Evolutionary conservation across 2,888 invertebrate genomes (phyloP).

Genomic region (Apomyelois bistriatella): DNA sequence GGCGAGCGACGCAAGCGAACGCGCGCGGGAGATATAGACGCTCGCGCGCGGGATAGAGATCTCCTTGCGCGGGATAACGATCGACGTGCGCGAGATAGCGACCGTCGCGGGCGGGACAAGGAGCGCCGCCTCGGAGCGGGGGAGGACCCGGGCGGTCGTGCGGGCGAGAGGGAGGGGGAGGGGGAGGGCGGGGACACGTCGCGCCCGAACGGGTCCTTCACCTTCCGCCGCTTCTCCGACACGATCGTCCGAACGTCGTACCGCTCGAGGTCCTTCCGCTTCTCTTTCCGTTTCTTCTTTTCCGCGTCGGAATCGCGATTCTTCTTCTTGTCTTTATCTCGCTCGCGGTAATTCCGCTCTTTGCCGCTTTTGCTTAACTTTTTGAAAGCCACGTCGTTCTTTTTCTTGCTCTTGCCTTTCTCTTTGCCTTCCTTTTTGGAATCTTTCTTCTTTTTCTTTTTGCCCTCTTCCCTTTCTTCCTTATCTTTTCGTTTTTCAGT

Average conservation of each 20-base stretch:
- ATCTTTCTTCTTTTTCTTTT: conserved; percentile 76
- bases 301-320: conserved; percentile 54
- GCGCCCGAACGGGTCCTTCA: conserved; percentile 89
- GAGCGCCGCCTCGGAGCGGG: conserved; percentile 30
- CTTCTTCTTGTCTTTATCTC: conserved; percentile 64
- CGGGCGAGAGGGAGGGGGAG: conserved; percentile 19
- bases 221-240: conserved; percentile 82
- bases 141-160: conserved; percentile 20
- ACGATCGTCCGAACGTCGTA: conserved; percentile 91
- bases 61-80: conserved; percentile 34
- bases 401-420: conserved; percentile 63
- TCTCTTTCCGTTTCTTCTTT: conserved; percentile 67
- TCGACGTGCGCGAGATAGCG: conserved; percentile 32
- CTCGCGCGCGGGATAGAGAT: conserved; percentile 25
- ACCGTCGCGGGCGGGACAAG: conserved; percentile 29
- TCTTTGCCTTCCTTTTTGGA: conserved; percentile 72
- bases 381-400: conserved; percentile 84
- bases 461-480: conserved; percentile 40
- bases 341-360: conserved; percentile 88
- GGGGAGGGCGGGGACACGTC: conserved; percentile 77
- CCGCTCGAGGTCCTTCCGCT: conserved; percentile 88
- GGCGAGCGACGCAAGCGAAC: conserved; percentile 33
- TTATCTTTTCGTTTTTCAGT: conserved; percentile 60
- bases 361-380: conserved; percentile 88
- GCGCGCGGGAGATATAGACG: conserved; percentile 32